These are phyloP conservation scores for Acrossocheilus wenchowensis DNA, from an alignment of 2,797 vertebrate genomes.

Conservation along the genomic window DNA sequence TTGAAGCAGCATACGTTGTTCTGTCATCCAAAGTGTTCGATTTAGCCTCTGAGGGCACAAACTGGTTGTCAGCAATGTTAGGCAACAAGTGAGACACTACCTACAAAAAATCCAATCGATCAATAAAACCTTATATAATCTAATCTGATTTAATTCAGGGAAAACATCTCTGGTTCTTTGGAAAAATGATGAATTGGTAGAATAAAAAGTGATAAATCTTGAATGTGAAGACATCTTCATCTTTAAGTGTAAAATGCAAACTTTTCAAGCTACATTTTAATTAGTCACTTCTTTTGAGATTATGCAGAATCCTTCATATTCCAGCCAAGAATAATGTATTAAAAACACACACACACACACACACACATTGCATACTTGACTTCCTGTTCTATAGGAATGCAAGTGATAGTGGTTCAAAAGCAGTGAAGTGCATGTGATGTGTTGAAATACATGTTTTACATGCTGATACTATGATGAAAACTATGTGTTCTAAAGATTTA, in stretches of 20 bases:
- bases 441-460: neutral
- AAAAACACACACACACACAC: neutral
- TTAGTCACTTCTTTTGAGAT: neutral
- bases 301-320: neutral
- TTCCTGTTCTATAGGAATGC: conserved; percentile 1
- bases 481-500: neutral
- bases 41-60: conserved; percentile 14
- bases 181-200: neutral
- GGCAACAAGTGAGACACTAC: conserved; percentile 21
- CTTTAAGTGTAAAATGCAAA: neutral
- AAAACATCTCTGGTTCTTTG: neutral
- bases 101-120: conserved; percentile 1
- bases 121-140: conserved; percentile 1
- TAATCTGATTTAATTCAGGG: neutral
- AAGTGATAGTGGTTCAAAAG: neutral
- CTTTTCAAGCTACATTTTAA: neutral
- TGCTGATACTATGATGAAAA: neutral
- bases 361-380: neutral
- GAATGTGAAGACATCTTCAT: neutral
- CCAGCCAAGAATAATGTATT: neutral
- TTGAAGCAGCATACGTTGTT: neutral
- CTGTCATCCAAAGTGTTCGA: conserved; percentile 26
- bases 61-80: conserved; percentile 6
- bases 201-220: neutral
- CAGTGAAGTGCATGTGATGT: neutral